These are phyloP conservation scores for Cataglyphis hispanica DNA, from an alignment of 1,140 invertebrate species.

Conservation along the genomic window DNA sequence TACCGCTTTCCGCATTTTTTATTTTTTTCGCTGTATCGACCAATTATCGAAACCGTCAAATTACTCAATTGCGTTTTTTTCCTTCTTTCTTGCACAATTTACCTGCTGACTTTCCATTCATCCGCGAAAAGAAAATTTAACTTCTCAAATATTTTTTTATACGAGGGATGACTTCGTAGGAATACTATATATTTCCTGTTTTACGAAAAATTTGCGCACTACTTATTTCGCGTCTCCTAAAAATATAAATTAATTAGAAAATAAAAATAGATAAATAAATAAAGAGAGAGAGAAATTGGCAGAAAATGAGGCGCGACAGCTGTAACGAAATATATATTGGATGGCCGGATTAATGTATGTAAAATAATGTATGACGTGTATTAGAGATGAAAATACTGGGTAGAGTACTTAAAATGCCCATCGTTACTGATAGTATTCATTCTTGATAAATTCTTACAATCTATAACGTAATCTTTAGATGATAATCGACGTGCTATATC, in stretches of 20 bases:
- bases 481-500: slow-evolving; percentile 27
- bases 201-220: background rate
- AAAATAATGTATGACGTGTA: background rate
- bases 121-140: background rate
- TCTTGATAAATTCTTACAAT: slow-evolving; percentile 30
- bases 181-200: background rate
- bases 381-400: background rate
- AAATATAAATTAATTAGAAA: background rate
- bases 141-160: background rate
- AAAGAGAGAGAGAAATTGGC: background rate
- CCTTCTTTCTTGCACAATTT: background rate
- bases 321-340: background rate
- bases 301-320: background rate
- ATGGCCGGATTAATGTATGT: background rate
- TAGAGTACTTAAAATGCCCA: slow-evolving; percentile 13
- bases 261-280: background rate
- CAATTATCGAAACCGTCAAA: background rate
- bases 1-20: background rate
- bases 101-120: background rate
- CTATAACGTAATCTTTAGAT: slow-evolving; percentile 32
- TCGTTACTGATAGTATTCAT: slow-evolving; percentile 4
- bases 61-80: background rate
- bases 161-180: background rate
- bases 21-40: background rate
- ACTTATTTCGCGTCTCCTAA: background rate